A percentile compares a stretch with the other conserved stretches of the same genome.
Evolutionary conservation across 2,888 invertebrate species (phyloP).

Genomic region (Ferdinandea cuprea): DNA sequence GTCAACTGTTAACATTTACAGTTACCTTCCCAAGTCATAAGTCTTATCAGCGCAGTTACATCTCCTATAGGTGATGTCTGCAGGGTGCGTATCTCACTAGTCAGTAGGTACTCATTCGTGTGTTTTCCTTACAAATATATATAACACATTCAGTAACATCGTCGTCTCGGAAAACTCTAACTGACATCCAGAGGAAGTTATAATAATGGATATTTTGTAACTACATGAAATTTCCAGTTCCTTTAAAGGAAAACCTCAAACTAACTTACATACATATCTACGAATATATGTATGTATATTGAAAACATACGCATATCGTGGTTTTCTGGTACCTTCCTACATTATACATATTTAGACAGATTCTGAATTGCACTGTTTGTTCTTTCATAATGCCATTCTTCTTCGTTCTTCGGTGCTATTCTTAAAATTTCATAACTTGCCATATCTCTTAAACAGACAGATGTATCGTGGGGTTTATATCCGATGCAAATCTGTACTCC

Average conservation of each 20-base stretch:
- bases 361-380: conserved; percentile 34
- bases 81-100: too few relatives aligned
- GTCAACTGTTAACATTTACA: too few relatives aligned
- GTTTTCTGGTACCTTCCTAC: background rate
- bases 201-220: conserved; percentile 32
- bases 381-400: conserved; percentile 25
- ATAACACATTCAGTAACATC: conserved; percentile 13
- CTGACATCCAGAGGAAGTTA: conserved; percentile 22
- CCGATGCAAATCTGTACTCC: background rate
- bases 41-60: too few relatives aligned
- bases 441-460: conserved; percentile 27
- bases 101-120: too few relatives aligned
- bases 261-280: too few relatives aligned
- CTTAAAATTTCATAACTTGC: conserved; percentile 32
- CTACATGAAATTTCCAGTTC: conserved; percentile 25
- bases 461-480: conserved; percentile 28
- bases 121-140: conserved; percentile 5
- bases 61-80: too few relatives aligned
- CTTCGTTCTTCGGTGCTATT: background rate
- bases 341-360: conserved; percentile 5
- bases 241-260: background rate
- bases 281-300: too few relatives aligned
- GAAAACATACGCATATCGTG: too few relatives aligned
- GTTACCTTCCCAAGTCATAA: too few relatives aligned
- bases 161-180: conserved; percentile 9